Percentiles rank a stretch among this genome's conserved stretches.
phyloP scores from a whole-genome alignment of 2,888 invertebrate species.

The Dione juno region DNA sequence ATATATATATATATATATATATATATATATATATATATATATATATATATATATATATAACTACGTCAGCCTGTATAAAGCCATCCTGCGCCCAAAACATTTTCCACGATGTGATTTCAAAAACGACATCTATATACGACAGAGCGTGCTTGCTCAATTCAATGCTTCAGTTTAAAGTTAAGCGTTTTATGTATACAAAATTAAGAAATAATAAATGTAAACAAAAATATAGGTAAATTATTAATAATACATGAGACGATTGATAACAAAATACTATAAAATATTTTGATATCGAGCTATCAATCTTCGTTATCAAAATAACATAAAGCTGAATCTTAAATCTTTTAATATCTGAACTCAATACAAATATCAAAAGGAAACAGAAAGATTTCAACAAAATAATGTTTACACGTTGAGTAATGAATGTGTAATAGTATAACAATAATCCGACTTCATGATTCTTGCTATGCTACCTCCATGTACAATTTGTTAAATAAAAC shows the following conservation, averaged over 20 bases:
- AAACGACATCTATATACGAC: neutral
- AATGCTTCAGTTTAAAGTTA: neutral
- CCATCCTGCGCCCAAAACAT: neutral
- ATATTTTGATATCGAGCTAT: conserved; percentile 5
- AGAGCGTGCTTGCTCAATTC: neutral
- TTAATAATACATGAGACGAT: neutral
- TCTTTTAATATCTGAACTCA: conserved; percentile 5
- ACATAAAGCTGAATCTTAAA: neutral
- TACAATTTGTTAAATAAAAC: no score
- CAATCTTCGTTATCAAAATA: conserved; percentile 30
- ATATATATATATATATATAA: no score
- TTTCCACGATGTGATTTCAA: conserved; percentile 10
- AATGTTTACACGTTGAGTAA: no score
- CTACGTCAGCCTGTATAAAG: neutral
- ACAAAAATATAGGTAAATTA: neutral
- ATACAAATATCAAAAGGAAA: conserved; percentile 3
- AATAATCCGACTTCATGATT: no score
- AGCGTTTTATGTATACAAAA: neutral
- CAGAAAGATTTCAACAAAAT: no score
- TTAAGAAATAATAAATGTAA: neutral
- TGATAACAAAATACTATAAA: conserved; percentile 7
- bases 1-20: no score
- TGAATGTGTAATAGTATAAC: no score
- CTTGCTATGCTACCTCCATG: no score
- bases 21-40: no score